These are phyloP conservation scores for Craseonycteris thonglongyai DNA, from an alignment of 2,113 vertebrate genomes.

Conservation along the genomic window DNA sequence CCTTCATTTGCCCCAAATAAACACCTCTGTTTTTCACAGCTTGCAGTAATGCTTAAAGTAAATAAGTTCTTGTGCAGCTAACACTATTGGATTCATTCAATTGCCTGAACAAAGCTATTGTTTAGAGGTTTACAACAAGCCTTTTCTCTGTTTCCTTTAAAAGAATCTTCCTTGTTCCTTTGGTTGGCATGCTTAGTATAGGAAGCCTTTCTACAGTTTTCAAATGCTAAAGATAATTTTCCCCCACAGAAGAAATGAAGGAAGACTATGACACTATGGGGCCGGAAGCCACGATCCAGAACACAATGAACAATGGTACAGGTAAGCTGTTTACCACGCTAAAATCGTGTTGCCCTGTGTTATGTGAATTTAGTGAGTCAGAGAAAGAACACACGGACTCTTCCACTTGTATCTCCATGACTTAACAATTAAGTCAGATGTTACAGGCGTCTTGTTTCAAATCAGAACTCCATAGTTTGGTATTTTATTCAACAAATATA, in stretches of 20 bases:
- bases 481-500: conserved; percentile 1
- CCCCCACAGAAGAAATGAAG: conserved; percentile 95
- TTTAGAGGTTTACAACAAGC: conserved; percentile 76
- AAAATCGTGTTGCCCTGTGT: not conserved
- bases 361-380: not conserved
- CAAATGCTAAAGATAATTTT: conserved; percentile 75
- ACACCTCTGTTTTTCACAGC: conserved; percentile 78
- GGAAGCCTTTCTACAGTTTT: conserved; percentile 53
- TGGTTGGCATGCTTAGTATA: conserved; percentile 73
- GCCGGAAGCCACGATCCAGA: conserved; percentile 89
- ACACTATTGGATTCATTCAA: conserved; percentile 85
- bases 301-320: conserved; percentile 93
- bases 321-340: conserved; percentile 80
- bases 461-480: not conserved
- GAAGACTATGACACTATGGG: conserved; percentile 96
- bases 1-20: conserved; percentile 69
- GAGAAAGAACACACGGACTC: not conserved
- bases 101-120: conserved; percentile 81
- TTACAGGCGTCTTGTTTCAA: not conserved
- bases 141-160: conserved; percentile 75
- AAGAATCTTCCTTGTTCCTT: conserved; percentile 73
- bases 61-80: conserved; percentile 86
- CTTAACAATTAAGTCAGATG: not conserved
- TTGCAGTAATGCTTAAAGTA: conserved; percentile 89
- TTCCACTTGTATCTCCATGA: not conserved